phyloP scores from a whole-genome alignment of 1,140 invertebrate species.

The Hypsibius dujardini region DNA sequence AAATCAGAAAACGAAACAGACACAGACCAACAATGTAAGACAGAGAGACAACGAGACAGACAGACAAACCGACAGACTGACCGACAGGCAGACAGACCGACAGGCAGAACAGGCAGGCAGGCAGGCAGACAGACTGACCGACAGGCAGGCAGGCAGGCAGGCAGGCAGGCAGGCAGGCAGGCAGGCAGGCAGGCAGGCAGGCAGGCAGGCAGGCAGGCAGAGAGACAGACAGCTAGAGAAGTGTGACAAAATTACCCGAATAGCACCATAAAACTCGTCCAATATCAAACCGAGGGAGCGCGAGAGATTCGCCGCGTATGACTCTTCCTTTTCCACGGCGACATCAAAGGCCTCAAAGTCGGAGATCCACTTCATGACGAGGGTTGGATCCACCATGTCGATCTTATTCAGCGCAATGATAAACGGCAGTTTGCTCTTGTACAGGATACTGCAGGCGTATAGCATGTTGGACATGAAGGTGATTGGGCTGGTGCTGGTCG shows the following conservation, averaged over 20 bases:
- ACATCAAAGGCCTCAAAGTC: slow-evolving; percentile 89
- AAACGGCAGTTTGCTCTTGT: slow-evolving; percentile 87
- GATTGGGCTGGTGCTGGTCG: slow-evolving; percentile 69
- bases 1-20: neutral
- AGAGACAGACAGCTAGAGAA: neutral
- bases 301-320: slow-evolving; percentile 75
- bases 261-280: slow-evolving; percentile 78
- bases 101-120: no score
- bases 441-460: slow-evolving; percentile 98
- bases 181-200: neutral
- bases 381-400: slow-evolving; percentile 68
- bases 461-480: slow-evolving; percentile 99
- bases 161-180: neutral
- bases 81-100: no score
- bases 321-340: slow-evolving; percentile 58
- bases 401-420: slow-evolving; percentile 91
- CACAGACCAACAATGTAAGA: neutral
- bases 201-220: neutral
- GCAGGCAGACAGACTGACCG: no score
- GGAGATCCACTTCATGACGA: slow-evolving; percentile 87
- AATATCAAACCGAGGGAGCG: slow-evolving; percentile 77
- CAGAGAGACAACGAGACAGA: no score
- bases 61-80: no score
- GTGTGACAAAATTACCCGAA: slow-evolving; percentile 37
- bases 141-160: neutral